These are phyloP conservation scores for Pseudomyrmex pallidus DNA, from an alignment of 1,140 invertebrate genomes.

Conservation along the genomic window DNA sequence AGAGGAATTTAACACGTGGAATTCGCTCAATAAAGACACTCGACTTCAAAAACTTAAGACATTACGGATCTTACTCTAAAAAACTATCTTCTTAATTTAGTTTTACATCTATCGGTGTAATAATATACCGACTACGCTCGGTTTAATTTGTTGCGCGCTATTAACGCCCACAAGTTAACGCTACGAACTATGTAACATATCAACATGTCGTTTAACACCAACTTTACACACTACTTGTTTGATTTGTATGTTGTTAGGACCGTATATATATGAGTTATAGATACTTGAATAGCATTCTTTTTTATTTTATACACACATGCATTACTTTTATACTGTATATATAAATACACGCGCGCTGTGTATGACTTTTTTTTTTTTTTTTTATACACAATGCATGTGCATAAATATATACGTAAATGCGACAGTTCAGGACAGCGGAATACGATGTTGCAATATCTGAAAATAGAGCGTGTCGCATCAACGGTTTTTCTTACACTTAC, in stretches of 20 bases:
- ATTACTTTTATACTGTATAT: too few relatives aligned
- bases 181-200: constrained; percentile 37
- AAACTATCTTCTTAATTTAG: constrained; percentile 9
- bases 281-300: constrained; percentile 14
- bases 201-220: constrained; percentile 52
- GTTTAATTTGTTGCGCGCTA: not conserved
- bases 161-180: not conserved
- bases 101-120: constrained; percentile 1
- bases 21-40: not conserved
- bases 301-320: constrained; percentile 16
- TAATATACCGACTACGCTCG: not conserved
- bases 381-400: too few relatives aligned
- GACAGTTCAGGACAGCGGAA: not conserved
- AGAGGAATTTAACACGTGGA: not conserved
- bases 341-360: too few relatives aligned
- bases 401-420: too few relatives aligned
- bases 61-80: not conserved
- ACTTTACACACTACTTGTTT: constrained; percentile 69
- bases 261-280: constrained; percentile 38
- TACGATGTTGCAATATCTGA: not conserved
- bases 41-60: constrained; percentile 8
- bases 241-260: constrained; percentile 74
- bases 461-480: constrained; percentile 9
- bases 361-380: too few relatives aligned
- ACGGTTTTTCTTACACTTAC: constrained; percentile 1